Base-by-base conservation (phyloP, 2,797 vertebrate genomes). In the Pangasius macronema region DNA sequence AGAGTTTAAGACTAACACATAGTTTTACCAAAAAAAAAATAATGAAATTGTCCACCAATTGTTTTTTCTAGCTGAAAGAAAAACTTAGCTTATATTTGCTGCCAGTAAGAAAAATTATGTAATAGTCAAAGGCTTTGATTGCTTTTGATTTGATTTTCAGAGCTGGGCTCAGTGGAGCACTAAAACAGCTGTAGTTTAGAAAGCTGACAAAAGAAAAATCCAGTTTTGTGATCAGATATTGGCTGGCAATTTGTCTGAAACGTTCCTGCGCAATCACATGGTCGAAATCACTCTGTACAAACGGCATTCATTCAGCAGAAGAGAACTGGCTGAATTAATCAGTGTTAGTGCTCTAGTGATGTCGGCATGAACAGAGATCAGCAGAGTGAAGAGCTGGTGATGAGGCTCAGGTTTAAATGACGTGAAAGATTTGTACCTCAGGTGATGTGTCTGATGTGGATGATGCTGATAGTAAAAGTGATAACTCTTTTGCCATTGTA, bases 1-100 rank as follows among this genome's bases (percentile, higher is more conserved):
- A 86, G 82, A 84, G 57, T 76, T 70, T 49, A 68, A 87, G 30
- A 86, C 77, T n/a, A 88, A 81, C 24, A 22, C 24, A 9, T 42
- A 27, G 46, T 73, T 46, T 49, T 10, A 49, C 10, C 72, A 75
- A n/a, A n/a, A 49, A 46, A 49, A 24, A n/a, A 72, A 11, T 11
- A 8, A 70, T 2, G 33, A 27, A 27, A n/a, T 9, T 9, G 24
- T 18, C 33, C 10, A 46, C 10, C 10, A 2, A 22, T 73, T 24
- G 13, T 24, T 46, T 75, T 27, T 27, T 51, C 7, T 2, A 30
- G 27, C 53, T 18, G 3, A 53, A 33, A 77, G 30, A 30, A 22
- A 79, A 79, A 33, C 1, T 0, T 30, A 77, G 14, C 7, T 22
- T 77, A 20, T n/a, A 77, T 55, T 13, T 27, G 68, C 36, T 42